Base-by-base conservation (phyloP, 2,888 invertebrate species). In the Apamea crenata region DNA sequence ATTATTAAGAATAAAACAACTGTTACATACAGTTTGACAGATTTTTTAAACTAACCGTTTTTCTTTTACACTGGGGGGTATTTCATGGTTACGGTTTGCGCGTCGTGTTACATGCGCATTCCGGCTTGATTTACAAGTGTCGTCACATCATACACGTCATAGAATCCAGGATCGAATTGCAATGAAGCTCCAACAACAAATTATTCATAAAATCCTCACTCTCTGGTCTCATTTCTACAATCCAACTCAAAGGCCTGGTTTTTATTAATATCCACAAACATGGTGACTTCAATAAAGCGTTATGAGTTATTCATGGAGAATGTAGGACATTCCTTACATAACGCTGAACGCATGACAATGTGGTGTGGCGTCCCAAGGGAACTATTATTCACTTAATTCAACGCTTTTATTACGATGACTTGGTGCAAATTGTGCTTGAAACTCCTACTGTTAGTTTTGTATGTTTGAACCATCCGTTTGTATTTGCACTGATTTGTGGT, bases 301-400 rank as follows among this genome's bases (percentile, higher is more conserved):
- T 84, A 89, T 88, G 88, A 91, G 90, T 86, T 90, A 89, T 90
- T 89, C 91, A 89, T 73, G 79, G 82, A 72, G 82, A 84, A 91
- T 91, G 91, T 90, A 63, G 87, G 89, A 78, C 91, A 91, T 91
- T 91, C 91, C 87, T 78, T 74, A 72, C 80, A 85, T 89, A 87
- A 81, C 86, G 78, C 69, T 76, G 80, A 84, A 59, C 67, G 81
- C 83, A 87, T 87, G 80, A 87, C 87, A 88, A 87, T 76, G 70
- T 73, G 72, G 36, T 69, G 67, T 80, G 81, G 80, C 84, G 78
- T 78, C 89, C 80, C 80, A 56, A 83, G 80, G 56, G 89, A 83
- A 80, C 89, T 84, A 80, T 88, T 87, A 83, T 90, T 88, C 90
- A 79, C 78, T 86, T 88, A 87, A 87, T 89, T 81, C 83, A 81